Percentiles rank a stretch among this genome's conserved stretches.
These are phyloP conservation scores for Delphinus delphis DNA, from an alignment of 2,113 vertebrate species.

Conservation along the genomic window DNA sequence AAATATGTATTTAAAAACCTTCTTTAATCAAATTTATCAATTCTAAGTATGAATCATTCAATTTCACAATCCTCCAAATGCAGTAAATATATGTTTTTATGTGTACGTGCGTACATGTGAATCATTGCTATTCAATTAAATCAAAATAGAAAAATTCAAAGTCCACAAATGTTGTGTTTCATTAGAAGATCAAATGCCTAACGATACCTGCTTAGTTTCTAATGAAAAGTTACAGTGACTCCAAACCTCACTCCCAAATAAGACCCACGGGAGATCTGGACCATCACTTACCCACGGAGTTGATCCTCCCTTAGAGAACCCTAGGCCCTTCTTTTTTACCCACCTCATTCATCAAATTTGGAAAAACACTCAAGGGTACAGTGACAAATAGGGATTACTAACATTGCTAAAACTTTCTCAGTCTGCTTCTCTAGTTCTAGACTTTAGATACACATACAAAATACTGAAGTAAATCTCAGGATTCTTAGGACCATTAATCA, in stretches of 20 bases:
- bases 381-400: conserved; percentile 43
- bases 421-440: neutral
- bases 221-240: neutral
- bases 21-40: neutral
- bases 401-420: neutral
- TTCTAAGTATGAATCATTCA: neutral
- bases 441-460: conserved; percentile 23
- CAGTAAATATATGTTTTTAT: neutral
- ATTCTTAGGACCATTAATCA: neutral
- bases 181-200: neutral
- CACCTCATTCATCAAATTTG: conserved; percentile 59
- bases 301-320: neutral
- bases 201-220: neutral
- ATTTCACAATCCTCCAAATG: neutral
- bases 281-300: neutral
- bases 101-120: neutral
- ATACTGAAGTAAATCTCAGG: neutral
- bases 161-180: neutral
- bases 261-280: neutral
- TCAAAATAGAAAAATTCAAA: neutral
- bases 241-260: neutral
- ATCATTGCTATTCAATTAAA: neutral
- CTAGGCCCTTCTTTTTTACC: neutral
- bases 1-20: neutral
- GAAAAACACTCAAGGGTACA: neutral